Conservation (phyloP, 2,113 vertebrate species). For the Mystacornis crossleyi region DNA sequence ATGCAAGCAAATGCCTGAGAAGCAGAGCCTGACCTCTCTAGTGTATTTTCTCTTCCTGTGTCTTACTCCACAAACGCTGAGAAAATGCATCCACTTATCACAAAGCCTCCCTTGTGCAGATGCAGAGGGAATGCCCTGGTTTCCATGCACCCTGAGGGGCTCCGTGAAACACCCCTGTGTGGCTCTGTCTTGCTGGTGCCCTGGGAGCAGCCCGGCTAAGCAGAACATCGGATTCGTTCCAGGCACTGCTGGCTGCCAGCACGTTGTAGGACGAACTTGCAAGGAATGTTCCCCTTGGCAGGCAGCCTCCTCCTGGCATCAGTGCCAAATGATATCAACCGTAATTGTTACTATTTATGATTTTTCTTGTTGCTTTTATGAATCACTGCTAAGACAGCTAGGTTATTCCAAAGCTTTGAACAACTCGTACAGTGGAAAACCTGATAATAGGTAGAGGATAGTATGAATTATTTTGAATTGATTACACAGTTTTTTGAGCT, state of each 20-base stretch:
- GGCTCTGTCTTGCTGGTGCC: not conserved
- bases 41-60: not conserved
- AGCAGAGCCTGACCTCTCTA: not conserved
- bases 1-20: not conserved
- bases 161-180: not conserved
- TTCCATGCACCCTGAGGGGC: not conserved
- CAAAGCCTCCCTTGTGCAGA: not conserved
- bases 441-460: not conserved
- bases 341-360: constrained; percentile 32
- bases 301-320: not conserved
- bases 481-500: not conserved
- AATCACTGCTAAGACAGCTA: not conserved
- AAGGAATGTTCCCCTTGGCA: constrained; percentile 48
- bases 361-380: constrained; percentile 29
- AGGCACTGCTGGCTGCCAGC: not conserved
- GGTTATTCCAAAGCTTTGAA: not conserved
- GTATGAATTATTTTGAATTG: not conserved
- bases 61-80: not conserved
- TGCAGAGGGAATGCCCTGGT: not conserved
- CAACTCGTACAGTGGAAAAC: not conserved
- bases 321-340: not conserved
- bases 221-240: not conserved
- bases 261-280: not conserved
- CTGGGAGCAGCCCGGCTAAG: not conserved
- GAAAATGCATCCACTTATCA: not conserved